A percentile compares a stretch with the other conserved stretches of the same genome.
phyloP scores from a whole-genome alignment of 2,797 vertebrate species.

The Meriones psammophilus region DNA sequence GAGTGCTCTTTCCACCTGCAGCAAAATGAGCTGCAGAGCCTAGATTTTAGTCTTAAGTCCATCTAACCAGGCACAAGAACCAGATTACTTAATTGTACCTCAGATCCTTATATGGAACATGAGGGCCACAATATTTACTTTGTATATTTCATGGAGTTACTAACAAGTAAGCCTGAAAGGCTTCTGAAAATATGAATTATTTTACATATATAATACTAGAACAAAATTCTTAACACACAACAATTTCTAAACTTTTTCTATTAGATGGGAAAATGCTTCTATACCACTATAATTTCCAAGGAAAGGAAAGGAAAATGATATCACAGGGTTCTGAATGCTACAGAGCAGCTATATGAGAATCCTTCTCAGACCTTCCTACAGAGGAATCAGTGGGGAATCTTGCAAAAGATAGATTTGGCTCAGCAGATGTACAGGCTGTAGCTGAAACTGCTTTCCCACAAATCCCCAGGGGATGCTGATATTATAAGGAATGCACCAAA shows the following conservation, averaged over 20 bases:
- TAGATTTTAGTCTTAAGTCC: not conserved
- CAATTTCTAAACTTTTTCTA: not conserved
- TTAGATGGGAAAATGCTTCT: not conserved
- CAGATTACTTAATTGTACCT: not conserved
- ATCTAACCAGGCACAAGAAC: not conserved
- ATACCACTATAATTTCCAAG: conserved; percentile 7
- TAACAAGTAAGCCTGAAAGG: not conserved
- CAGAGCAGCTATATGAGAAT: not conserved
- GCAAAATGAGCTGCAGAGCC: not conserved
- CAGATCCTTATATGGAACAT: not conserved
- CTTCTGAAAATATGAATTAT: not conserved
- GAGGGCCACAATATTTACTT: not conserved
- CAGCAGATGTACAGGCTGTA: not conserved
- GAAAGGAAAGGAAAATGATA: not conserved
- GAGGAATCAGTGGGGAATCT: not conserved
- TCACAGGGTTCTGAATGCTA: not conserved
- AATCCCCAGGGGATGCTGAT: not conserved
- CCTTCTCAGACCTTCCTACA: not conserved
- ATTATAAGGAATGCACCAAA: not conserved
- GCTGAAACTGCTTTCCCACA: not conserved
- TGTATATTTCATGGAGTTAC: not conserved
- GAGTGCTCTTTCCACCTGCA: not conserved
- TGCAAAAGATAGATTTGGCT: not conserved
- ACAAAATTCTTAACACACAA: not conserved
- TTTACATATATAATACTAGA: not conserved